Evolutionary conservation across 2,113 vertebrate genomes (phyloP).

Genomic region (Gymnogyps californianus): DNA sequence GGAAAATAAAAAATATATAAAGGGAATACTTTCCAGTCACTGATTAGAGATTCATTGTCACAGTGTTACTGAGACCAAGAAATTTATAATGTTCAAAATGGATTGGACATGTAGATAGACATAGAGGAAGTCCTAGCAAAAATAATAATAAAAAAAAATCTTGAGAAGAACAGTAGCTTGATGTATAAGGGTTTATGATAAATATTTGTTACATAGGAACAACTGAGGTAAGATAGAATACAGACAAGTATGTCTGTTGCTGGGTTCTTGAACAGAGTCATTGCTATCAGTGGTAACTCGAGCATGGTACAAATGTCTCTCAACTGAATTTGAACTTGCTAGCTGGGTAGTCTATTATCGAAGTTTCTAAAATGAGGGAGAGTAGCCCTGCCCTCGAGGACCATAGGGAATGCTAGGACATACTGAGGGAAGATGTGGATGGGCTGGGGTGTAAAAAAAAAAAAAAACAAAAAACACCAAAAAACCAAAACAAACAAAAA

Average conservation of each 20-base stretch:
- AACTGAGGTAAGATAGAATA: neutral
- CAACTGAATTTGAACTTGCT: neutral
- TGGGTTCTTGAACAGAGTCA: neutral
- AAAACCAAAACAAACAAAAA: no score
- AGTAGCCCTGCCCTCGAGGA: neutral
- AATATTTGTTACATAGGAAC: neutral
- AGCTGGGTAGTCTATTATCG: neutral
- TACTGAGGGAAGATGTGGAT: neutral
- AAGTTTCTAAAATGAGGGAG: neutral
- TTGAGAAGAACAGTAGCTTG: neutral
- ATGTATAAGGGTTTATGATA: neutral
- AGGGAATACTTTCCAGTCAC: neutral
- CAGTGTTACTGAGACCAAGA: neutral
- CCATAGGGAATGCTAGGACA: neutral
- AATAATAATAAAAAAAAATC: neutral
- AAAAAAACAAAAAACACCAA: no score
- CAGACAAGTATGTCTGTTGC: neutral
- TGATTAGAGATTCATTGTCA: neutral
- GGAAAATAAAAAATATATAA: neutral
- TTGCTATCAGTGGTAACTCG: accelerated
- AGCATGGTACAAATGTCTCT: neutral
- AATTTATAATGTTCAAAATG: neutral
- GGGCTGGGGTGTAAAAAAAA: neutral
- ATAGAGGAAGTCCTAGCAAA: neutral
- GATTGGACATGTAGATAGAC: neutral